Percentiles rank a stretch among this genome's conserved stretches.
Conservation (phyloP, 2,797 vertebrate genomes). For the Oreochromis grahami region DNA sequence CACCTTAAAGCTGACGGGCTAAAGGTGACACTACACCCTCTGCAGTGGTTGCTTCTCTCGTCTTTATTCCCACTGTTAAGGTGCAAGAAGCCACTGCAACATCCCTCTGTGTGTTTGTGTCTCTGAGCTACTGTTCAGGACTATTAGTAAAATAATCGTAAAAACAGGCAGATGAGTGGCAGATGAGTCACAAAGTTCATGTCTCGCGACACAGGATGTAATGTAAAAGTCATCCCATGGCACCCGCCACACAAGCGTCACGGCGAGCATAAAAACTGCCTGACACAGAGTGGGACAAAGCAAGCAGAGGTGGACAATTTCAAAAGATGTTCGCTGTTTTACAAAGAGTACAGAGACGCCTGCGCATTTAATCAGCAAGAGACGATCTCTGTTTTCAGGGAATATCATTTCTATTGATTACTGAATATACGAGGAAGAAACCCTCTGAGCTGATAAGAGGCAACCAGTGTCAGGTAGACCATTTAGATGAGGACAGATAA, state of each 20-base stretch:
- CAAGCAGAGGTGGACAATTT: not conserved
- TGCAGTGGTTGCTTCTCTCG: fast-evolving
- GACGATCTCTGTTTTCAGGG: not conserved
- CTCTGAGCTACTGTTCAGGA: not conserved
- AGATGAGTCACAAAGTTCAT: not conserved
- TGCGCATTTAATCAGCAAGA: not conserved
- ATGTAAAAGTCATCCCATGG: not conserved
- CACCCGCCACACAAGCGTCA: not conserved
- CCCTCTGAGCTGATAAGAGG: not conserved
- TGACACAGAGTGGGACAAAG: not conserved
- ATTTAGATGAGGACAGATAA: not conserved
- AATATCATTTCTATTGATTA: not conserved
- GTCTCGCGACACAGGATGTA: not conserved
- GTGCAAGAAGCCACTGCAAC: not conserved
- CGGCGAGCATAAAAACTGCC: not conserved
- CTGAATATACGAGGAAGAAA: not conserved
- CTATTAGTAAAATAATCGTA: not conserved
- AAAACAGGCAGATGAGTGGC: not conserved
- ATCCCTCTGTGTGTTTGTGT: not conserved
- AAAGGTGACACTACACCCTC: not conserved
- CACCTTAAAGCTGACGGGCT: not conserved
- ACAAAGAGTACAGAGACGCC: not conserved
- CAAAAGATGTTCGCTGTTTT: not conserved
- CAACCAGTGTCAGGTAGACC: not conserved
- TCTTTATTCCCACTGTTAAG: not conserved